Evolutionary conservation across 2,888 invertebrate species (phyloP).

Genomic region (Eristalinus sepulchralis): DNA sequence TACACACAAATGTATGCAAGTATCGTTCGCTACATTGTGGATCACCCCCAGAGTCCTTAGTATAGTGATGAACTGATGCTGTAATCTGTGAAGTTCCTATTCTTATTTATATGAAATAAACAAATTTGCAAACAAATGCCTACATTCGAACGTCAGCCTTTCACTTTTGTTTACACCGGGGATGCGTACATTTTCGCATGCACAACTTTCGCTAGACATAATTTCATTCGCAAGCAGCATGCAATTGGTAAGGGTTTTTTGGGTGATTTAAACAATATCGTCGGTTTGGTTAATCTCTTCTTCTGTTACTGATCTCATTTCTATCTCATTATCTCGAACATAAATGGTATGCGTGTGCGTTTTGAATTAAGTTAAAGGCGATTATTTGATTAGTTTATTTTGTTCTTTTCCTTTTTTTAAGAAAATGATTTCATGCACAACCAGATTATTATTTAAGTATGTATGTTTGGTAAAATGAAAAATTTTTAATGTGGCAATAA

Average conservation of each 20-base stretch:
- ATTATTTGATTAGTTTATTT: slow-evolving; percentile 5
- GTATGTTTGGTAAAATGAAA: background rate
- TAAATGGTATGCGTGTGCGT: slow-evolving; percentile 49
- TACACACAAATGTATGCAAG: slow-evolving; percentile 2
- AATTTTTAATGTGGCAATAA: background rate
- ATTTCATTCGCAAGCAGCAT: slow-evolving; percentile 14
- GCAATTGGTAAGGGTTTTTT: slow-evolving; percentile 41
- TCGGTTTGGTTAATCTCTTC: slow-evolving; percentile 37
- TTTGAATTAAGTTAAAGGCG: slow-evolving; percentile 42
- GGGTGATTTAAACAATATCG: slow-evolving; percentile 29
- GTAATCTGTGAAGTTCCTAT: background rate
- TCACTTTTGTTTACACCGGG: background rate
- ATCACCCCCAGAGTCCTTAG: background rate
- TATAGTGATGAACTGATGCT: background rate
- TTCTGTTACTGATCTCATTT: background rate
- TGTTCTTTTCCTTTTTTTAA: background rate
- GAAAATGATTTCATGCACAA: slow-evolving; percentile 40
- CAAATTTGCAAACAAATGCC: background rate
- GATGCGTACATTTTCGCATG: slow-evolving; percentile 4
- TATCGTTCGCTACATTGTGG: background rate
- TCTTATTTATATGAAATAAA: background rate
- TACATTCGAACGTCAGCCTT: background rate
- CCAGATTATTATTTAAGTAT: slow-evolving; percentile 10
- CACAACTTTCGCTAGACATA: slow-evolving; percentile 12
- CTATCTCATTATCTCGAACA: slow-evolving; percentile 5